Percentiles rank a stretch among this genome's conserved stretches.
phyloP scores from a whole-genome alignment of 2,888 invertebrate species.

The Drosophila gaucha region DNA sequence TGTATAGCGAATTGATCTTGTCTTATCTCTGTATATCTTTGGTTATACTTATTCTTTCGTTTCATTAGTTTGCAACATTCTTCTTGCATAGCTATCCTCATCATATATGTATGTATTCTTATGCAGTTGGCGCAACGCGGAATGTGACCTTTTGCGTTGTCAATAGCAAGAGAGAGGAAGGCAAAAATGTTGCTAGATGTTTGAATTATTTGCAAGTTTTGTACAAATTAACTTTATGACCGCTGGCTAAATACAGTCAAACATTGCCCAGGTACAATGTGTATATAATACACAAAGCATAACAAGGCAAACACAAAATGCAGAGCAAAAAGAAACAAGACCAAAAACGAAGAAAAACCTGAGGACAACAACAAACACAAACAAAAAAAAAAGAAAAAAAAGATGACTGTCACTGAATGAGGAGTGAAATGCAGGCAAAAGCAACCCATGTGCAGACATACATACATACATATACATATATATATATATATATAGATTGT shows the following conservation, averaged over 20 bases:
- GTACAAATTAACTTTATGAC: slow-evolving; percentile 81
- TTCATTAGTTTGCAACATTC: too few species aligned
- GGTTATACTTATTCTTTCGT: too few species aligned
- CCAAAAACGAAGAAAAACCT: slow-evolving; percentile 16
- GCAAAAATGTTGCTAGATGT: slow-evolving; percentile 34
- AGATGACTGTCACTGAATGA: slow-evolving; percentile 51
- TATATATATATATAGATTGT: slow-evolving; percentile 12
- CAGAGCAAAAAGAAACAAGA: slow-evolving; percentile 32
- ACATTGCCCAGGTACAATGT: slow-evolving; percentile 69
- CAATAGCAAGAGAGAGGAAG: neutral
- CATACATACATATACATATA: slow-evolving; percentile 6
- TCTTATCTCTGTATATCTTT: too few species aligned
- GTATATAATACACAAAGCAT: slow-evolving; percentile 77
- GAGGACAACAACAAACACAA: slow-evolving; percentile 16
- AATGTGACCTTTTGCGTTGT: slow-evolving; percentile 13
- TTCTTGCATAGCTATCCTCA: too few species aligned
- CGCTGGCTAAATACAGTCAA: slow-evolving; percentile 77
- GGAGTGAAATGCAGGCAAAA: slow-evolving; percentile 18
- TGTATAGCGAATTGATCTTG: neutral
- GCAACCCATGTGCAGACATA: slow-evolving; percentile 9
- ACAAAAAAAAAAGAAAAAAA: slow-evolving; percentile 26
- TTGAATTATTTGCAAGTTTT: slow-evolving; percentile 79
- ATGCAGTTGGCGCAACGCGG: slow-evolving; percentile 1
- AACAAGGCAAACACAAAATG: slow-evolving; percentile 75
- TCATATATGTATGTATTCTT: slow-evolving; percentile 9